Base-by-base conservation (phyloP, 2,113 vertebrate species). In the Tylochromis polylepis region DNA sequence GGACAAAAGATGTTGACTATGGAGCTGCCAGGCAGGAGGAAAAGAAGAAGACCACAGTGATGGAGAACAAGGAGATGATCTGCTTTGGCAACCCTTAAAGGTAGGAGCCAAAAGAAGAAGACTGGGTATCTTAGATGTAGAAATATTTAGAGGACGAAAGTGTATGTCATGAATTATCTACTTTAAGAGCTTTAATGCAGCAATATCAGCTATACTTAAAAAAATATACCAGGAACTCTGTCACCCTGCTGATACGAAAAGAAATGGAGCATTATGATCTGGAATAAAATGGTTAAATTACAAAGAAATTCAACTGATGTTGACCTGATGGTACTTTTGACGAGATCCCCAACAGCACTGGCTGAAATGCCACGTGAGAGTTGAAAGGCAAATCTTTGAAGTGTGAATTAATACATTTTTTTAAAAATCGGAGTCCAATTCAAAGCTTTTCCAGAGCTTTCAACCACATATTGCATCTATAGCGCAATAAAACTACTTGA, bases 251-350 rank as follows among this genome's bases (percentile, higher is more conserved):
- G 8, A 22, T 46, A 72, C 67, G 16, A 46, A 46, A 70, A 5
- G 1, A 67, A 70, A 70, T 0, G 12, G 62, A 36, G 36, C 36
- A 4, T 24, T 65, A 65, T 8, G 11, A 65, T 65, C 31, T 65
- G 31, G 18, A 65, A 65, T 65, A 65, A 65, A 65, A 36, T 65
- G 18, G 18, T 65, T 65, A 12, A 62, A n/a, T 62, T 62, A 36
- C 58, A n/a, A 36, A 65, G 60, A 65, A 62, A 62, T 36, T 62
- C 59, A 36, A 18, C 36, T 36, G 20, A 62, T 62, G 18, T 62
- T 62, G 20, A 62, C 1, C 6, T 65, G 0, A 65, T n/a, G 60
- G n/a, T 24, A 24, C 0, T 70, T 70, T 70, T 16, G 11, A 49
- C 5, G 7, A 49, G 46, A 49, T 46, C 41, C 14, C 14, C 22